Evolutionary conservation across 1,140 invertebrate species (phyloP), one percentile per base, ranked within the genome.

Genomic region (Drosophila subpulchrella): DNA sequence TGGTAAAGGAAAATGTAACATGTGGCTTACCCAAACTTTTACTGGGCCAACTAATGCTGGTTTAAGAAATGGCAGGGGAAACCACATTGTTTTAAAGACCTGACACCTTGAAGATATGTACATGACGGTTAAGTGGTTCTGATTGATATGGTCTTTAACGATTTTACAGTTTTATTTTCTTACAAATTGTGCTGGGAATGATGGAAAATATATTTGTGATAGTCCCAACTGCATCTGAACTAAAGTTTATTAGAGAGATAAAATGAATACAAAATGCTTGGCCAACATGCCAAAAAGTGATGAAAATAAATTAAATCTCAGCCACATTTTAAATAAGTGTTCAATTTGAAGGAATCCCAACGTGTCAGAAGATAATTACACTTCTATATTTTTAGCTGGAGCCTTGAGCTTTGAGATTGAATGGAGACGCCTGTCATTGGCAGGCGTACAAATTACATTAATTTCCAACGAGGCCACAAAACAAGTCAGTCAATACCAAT

Each of bases 401-500:
- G 24, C 12, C 6, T 20, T 46, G 3, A 11, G 30, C 65, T 57
- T 57, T 71, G 44, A 36, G 20, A 47, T 41, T 46, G 27, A 41
- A 39, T 39, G 24, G 27, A 72, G 13, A 50, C 36, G 56, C 27
- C 81, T 85, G 82, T 81, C 82, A 81, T 71, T 81, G 68, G 68
- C 77, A 81, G 68, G 48, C 68, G 30, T 39, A 62, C 63, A 85
- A 81, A 85, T 81, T 81, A 71, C 74, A 84, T 85, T 81, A 81
- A 77, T 78, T 81, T 78, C 57, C 65, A 72, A 75, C 78, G 54
- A 75, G 81, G 41, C 46, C 38, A 44, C 72, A 71, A 82, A 62
- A 72, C 44, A 72, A 72, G 30, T 50, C 13, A 38, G n/a, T 47
- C 66, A 65, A 66, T 56, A 54, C 46, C 38, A 20, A 13, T 10